Base-by-base conservation (phyloP, 2,888 invertebrate species). In the Agonopterix arenella region DNA sequence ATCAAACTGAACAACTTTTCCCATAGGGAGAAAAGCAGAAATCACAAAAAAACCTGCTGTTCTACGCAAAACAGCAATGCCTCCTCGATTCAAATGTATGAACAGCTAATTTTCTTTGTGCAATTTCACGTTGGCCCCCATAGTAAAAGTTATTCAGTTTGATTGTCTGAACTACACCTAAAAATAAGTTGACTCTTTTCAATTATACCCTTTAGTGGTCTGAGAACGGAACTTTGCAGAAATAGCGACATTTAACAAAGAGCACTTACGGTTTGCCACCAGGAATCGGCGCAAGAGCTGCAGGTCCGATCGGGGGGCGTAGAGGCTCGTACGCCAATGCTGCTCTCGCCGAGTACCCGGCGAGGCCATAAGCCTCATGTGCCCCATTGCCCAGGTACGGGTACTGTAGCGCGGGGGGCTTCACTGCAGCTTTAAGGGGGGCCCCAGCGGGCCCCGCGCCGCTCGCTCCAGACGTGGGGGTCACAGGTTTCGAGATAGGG, bases 401-500 rank as follows among this genome's bases (percentile, higher is more conserved):
- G 80, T 93, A 93, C 70, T 92, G 92, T 10, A 90, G 73, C 64
- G 78, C 91, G 56, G 91, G 91, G 61, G 91, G 92, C 71, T 88
- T 90, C 69, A 91, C 92, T 64, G 85, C 79, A 52, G 91, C 91
- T 66, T 86, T 91, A 54, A 85, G 84, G 65, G 75, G 91, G 70
- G 64, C 91, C 76, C 80, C 91, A 70, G 90, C 91, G 0, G 91
- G 88, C 49, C 91, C 91, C 55, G 91, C 91, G 47, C 91, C 83
- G 55, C 91, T 91, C 50, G 90, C 89, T 44, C 93, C 93, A 2
- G 91, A 90, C 11, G 96, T 97, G 3, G 97, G 97, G 41, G 97
- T 97, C 54, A 95, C 95, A 5, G 96, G 94, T 86, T 97, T 97
- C 10, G 96, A 95, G 63, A 97, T 96, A 4, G 97, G 97, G 36